phyloP scores from a whole-genome alignment of 2,113 vertebrate species.

The Orycteropus afer region DNA sequence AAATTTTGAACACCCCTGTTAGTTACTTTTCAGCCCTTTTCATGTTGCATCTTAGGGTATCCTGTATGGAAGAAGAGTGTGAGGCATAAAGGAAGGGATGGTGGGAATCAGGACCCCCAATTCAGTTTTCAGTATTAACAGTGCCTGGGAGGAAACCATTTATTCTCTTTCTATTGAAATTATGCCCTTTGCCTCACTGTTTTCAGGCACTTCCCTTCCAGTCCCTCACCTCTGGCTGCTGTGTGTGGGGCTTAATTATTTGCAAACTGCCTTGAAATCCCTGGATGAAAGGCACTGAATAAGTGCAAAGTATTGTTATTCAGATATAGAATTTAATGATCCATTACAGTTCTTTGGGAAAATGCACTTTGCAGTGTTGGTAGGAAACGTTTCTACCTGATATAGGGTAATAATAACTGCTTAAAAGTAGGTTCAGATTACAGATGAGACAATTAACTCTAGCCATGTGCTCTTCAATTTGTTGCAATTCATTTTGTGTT shows the following conservation, averaged over 20 bases:
- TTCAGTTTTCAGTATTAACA: conserved; percentile 14
- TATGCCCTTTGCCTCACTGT: conserved; percentile 66
- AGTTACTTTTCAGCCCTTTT: conserved; percentile 25
- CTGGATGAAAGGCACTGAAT: conserved; percentile 72
- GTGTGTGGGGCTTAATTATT: conserved; percentile 76
- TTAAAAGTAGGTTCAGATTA: conserved; percentile 81
- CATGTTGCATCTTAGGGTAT: background rate
- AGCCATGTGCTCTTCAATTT: conserved; percentile 81
- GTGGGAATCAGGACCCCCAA: background rate
- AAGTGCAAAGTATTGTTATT: conserved; percentile 79
- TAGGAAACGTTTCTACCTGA: conserved; percentile 78
- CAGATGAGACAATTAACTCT: conserved; percentile 82
- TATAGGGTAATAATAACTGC: conserved; percentile 78
- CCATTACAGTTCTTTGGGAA: conserved; percentile 81
- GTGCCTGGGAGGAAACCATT: conserved; percentile 49
- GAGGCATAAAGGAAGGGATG: conserved; percentile 33
- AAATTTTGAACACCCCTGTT: background rate
- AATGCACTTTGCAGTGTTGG: conserved; percentile 73
- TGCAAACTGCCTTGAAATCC: conserved; percentile 78
- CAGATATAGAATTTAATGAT: conserved; percentile 80
- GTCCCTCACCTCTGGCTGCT: conserved; percentile 72
- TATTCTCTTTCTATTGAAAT: conserved; percentile 62
- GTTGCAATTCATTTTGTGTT: conserved; percentile 83
- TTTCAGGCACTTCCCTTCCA: conserved; percentile 62
- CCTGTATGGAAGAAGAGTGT: background rate